These are phyloP conservation scores for Drosophila nebulosa DNA, from an alignment of 1,140 invertebrate species.

Conservation along the genomic window DNA sequence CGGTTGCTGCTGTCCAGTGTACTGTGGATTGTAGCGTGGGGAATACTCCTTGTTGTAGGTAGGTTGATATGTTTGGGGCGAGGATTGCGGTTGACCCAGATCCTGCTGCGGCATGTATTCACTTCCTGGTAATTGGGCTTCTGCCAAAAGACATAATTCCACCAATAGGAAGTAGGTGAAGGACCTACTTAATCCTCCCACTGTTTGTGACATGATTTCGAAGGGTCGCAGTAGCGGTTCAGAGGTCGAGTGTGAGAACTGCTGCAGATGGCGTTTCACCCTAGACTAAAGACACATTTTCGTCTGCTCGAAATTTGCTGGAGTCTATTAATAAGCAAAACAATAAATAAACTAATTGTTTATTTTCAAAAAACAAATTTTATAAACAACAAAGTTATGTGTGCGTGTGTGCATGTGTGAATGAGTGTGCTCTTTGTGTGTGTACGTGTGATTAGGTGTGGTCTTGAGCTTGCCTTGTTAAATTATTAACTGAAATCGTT, in stretches of 20 bases:
- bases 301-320: constrained; percentile 28
- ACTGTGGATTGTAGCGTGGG: constrained; percentile 68
- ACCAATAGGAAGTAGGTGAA: constrained; percentile 18
- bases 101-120: constrained; percentile 16
- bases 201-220: constrained; percentile 38
- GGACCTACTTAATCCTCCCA: background rate
- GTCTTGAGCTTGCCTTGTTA: constrained; percentile 23
- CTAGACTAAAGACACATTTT: constrained; percentile 67
- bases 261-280: constrained; percentile 22
- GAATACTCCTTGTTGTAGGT: constrained; percentile 73
- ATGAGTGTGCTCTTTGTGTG: background rate
- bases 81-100: constrained; percentile 13
- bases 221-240: background rate
- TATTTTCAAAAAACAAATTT: constrained; percentile 45
- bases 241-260: constrained; percentile 15
- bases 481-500: constrained; percentile 3
- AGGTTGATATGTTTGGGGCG: constrained; percentile 65
- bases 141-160: constrained; percentile 39
- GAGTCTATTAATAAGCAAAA: constrained; percentile 47
- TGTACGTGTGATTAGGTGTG: constrained; percentile 47
- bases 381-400: constrained; percentile 32
- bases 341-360: constrained; percentile 38
- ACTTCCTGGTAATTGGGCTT: constrained; percentile 49
- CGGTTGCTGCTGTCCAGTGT: constrained; percentile 62
- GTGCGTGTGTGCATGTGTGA: background rate